Base-by-base conservation (phyloP, 2,797 vertebrate genomes). In the Notolabrus celidotus region DNA sequence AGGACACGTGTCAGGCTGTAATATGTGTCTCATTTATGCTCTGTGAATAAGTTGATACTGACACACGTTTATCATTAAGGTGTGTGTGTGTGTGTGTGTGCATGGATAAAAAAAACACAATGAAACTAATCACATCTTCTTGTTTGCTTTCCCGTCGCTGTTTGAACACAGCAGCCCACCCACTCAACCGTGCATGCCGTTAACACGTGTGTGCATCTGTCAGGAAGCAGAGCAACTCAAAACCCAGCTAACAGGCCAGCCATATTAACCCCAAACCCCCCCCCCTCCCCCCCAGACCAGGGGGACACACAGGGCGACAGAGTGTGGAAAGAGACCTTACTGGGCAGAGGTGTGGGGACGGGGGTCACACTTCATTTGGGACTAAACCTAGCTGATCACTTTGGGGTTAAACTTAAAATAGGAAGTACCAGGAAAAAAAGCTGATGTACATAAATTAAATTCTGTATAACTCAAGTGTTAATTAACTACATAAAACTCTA, bases 121-220 rank as follows among this genome's bases (percentile, higher is more conserved):
- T 66, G 9, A 49, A 42, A 19, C 3, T 39, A 29, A 31, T 31
- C 10, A 23, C 17, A 14, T 33, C 43, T 10, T 4, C 11, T 23
- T 19, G 14, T 31, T 31, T 4, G 39, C 38, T 38, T 50, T 52
- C 10, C 61, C 59, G 23, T 50, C 0, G 11, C 20, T 56, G 22
- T 22, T 20, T 23, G 42, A 33, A 49, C 25, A 59, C 33, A 53
- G 4, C n/a, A 9, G 29, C 23, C 20, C 46, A 45, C 31, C 12
- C 59, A 42, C 53, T 27, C 57, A 29, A 55, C 15, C 41, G 5
- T 8, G 3, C 22, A 52, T 42, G 12, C 42, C 22, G 34, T 47
- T 67, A 42, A 69, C 60, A 81, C 58, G 60, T 72, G 59, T 76
- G 58, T 69, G 56, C 59, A 61, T 68, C 63, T 82, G 87, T 82